Evolutionary conservation across 2,113 vertebrate genomes (phyloP), one percentile per base, ranked within the genome.

Genomic region (Scolopax mira): DNA sequence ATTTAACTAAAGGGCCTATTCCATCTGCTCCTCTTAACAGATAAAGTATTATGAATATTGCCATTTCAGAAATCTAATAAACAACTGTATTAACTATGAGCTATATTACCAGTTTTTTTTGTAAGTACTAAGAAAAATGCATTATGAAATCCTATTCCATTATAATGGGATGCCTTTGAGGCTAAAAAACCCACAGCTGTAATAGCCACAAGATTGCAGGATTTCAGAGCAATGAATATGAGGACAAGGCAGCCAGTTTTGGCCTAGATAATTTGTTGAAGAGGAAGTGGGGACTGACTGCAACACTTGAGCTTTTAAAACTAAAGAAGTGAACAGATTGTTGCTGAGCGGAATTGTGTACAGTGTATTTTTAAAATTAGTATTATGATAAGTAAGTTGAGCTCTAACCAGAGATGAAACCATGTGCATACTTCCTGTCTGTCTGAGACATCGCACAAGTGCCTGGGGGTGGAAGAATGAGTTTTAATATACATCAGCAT

Each of bases 351-450:
- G 65, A 92, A 49, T 89, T 94, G 86, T 94, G 48, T 96, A 71
- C 58, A 33, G 72, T 72, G 70, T 93, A 67, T 94, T 96, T 96
- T 97, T 93, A 88, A 96, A 94, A 94, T 95, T 64, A 95, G 90
- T 95, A 42, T 94, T 94, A 49, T 88, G 95, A 28, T 71, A 81
- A 96, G 72, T 92, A 85, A 89, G 77, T 78, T 55, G 85, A 88
- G 79, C 64, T 89, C 75, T 80, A 88, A 93, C 25, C 55, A 88
- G 67, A 83, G 88, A 70, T 74, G 85, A 93, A 97, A 67, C 82
- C 67, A 44, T 82, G 90, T 74, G 60, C 65, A 77, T 48, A 86
- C 69, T 96, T 95, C 90, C 91, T 96, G 60, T 89, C 89, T 95
- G 93, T 95, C 88, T 95, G 79, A 96, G 93, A 86, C 90, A 88